Base-by-base conservation (phyloP, 2,113 vertebrate species). In the Caloenas nicobarica region DNA sequence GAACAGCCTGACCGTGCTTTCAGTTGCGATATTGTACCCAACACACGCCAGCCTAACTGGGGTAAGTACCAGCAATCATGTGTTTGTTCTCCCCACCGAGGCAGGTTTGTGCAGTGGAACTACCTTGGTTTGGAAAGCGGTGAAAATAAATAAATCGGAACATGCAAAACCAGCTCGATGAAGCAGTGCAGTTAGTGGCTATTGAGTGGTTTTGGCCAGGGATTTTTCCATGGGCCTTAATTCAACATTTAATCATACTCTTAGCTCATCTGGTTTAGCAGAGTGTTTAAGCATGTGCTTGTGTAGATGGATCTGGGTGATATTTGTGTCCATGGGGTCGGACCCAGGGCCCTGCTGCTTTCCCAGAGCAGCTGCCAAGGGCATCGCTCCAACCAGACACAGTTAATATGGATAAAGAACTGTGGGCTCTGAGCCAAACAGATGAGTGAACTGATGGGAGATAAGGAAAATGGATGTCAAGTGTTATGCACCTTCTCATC, bases 381-480 rank as follows among this genome's bases (percentile, higher is more conserved):
- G 79, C 44, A 1, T 56, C 17, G 18, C 64, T 89, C 62, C 72
- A 65, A 11, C 25, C 22, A 66, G 56, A 5, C 65, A 14, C 54
- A 33, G 64, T 51, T 60, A 31, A 51, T 42, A 1, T 4, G 54
- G 78, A 15, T 88, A 6, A 89, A 91, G 71, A 70, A 81, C 87
- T 89, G 48, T 0, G 0, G 38, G 70, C 70, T 94, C 58, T 85
- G 1, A 56, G 87, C 44, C 50, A 33, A 66, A 44, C 1, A 10
- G 48, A 34, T 46, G 24, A 50, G 29, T 48, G 60, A 66, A 46
- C 72, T 81, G 72, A 57, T 78, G 69, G 58, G 13, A 96, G 91
- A 91, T 89, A 88, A 89, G 82, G 85, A 21, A 69, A 91, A 68
- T 57, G 79, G 79, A 81, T 86, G 89, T 79, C 74, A 54, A 60